These are phyloP conservation scores for Danio tinwini DNA, from an alignment of 2,797 vertebrate genomes.

Conservation along the genomic window DNA sequence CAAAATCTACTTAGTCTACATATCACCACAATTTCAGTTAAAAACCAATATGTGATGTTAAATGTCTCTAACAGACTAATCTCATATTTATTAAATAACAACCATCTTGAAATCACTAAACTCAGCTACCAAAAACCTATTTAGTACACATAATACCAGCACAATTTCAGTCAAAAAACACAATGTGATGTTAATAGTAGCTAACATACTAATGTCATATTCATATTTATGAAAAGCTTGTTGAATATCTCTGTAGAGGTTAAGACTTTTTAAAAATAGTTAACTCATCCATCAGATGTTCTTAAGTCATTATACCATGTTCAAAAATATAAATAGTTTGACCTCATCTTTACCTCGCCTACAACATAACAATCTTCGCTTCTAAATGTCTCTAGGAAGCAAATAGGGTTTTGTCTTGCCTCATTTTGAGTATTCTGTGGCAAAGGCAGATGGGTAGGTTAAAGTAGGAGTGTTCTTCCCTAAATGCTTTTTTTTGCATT, in stretches of 20 bases:
- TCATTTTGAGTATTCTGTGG: constrained; percentile 64
- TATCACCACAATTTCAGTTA: not conserved
- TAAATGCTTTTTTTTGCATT: constrained; percentile 54
- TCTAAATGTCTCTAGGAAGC: constrained; percentile 57
- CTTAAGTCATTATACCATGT: constrained; percentile 68
- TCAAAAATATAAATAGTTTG: constrained; percentile 53
- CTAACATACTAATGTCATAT: not conserved
- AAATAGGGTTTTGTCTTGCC: constrained; percentile 59
- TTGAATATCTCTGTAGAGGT: constrained; percentile 2
- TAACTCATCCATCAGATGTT: constrained; percentile 64
- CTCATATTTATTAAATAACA: constrained; percentile 60
- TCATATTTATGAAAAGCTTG: not conserved
- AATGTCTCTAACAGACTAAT: not conserved
- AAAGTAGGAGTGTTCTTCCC: constrained; percentile 35
- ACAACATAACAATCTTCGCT: constrained; percentile 50
- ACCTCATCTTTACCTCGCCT: constrained; percentile 62
- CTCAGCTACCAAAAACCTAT: not conserved
- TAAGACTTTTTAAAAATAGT: constrained; percentile 37
- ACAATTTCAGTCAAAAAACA: not conserved
- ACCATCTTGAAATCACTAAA: constrained; percentile 48
- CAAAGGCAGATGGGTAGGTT: constrained; percentile 53
- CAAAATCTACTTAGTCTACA: not conserved
- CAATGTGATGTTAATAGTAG: not conserved
- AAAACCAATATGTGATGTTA: not conserved
- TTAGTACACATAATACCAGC: not conserved